phyloP scores from a whole-genome alignment of 1,140 invertebrate species.

The Calephelis virginiensis region DNA sequence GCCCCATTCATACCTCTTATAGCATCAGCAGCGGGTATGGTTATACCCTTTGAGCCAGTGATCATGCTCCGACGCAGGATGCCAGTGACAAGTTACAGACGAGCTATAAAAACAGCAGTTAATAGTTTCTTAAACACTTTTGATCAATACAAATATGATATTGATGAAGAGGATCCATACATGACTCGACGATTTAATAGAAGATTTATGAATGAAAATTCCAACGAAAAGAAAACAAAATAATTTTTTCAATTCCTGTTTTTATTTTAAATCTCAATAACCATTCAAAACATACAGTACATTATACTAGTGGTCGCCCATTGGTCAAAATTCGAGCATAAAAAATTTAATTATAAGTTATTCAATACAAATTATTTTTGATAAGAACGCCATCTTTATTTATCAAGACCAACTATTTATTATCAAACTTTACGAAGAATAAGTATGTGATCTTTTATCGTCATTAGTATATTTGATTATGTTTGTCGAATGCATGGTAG shows the following conservation, averaged over 20 bases:
- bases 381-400: no score
- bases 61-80: slow-evolving; percentile 55
- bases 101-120: slow-evolving; percentile 57
- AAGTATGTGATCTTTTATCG: no score
- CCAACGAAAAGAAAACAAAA: background rate
- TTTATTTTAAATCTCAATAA: no score
- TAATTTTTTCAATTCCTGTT: background rate
- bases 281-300: no score
- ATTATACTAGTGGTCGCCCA: no score
- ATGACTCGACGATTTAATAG: slow-evolving; percentile 64
- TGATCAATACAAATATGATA: slow-evolving; percentile 48
- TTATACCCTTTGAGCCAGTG: slow-evolving; percentile 65
- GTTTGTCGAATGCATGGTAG: no score
- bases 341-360: no score
- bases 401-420: no score
- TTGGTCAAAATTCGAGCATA: no score
- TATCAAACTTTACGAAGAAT: no score
- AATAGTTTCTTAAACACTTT: slow-evolving; percentile 60
- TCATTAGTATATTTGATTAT: no score
- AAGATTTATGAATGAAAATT: slow-evolving; percentile 45
- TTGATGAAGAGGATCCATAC: slow-evolving; percentile 57
- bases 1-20: slow-evolving; percentile 61
- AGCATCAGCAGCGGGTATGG: slow-evolving; percentile 59
- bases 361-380: no score
- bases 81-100: slow-evolving; percentile 61